Evolutionary conservation across 1,140 invertebrate genomes (phyloP).

Genomic region (Hyphantria cunea): DNA sequence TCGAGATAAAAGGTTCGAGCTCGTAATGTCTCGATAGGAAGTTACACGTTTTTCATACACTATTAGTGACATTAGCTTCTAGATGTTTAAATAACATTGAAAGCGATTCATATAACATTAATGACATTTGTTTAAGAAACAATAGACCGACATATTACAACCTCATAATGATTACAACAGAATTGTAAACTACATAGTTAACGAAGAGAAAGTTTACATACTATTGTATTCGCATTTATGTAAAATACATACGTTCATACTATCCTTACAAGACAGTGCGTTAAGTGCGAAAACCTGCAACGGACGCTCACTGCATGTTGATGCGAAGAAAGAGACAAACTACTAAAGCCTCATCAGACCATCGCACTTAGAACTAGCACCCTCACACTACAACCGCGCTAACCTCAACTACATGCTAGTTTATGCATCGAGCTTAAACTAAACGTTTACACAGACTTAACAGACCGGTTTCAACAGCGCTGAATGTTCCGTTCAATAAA

Average conservation of each 20-base stretch:
- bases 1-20: no score
- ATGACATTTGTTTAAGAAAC: no score
- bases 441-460: slow-evolving; percentile 29
- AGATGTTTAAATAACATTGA: no score
- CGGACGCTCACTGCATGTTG: slow-evolving; percentile 10
- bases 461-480: slow-evolving; percentile 36
- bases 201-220: no score
- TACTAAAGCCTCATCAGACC: no score
- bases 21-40: no score
- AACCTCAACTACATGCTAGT: slow-evolving; percentile 50
- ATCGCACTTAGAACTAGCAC: neutral
- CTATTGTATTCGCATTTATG: neutral
- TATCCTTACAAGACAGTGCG: slow-evolving; percentile 7
- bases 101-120: no score
- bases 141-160: no score
- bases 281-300: slow-evolving; percentile 11
- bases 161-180: no score
- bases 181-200: neutral
- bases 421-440: slow-evolving; percentile 53
- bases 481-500: slow-evolving; percentile 36
- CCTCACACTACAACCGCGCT: slow-evolving; percentile 23
- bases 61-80: no score
- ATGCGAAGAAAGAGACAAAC: slow-evolving; percentile 2
- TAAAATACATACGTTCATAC: neutral
- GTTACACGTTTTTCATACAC: no score